Evolutionary conservation across 2,797 vertebrate genomes (phyloP).

Genomic region (Sebastes kiyomatsui): DNA sequence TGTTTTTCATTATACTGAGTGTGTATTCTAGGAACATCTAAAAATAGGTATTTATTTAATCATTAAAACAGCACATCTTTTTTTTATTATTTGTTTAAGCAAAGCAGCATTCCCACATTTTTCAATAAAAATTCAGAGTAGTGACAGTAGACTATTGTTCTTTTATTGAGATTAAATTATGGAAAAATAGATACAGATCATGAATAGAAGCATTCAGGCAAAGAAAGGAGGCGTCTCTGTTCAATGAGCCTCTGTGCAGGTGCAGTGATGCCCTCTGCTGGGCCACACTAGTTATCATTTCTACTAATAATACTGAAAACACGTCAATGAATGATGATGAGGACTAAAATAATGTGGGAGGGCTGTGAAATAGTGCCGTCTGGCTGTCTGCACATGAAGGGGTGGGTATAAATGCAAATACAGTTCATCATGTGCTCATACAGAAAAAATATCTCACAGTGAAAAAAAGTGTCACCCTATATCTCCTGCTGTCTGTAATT

Average conservation of each 20-base stretch:
- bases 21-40: background rate
- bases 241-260: background rate
- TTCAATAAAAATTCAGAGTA: background rate
- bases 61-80: background rate
- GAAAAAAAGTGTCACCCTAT: no score
- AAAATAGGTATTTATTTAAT: background rate
- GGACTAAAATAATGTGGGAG: background rate
- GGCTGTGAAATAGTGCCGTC: background rate
- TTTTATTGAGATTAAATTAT: background rate
- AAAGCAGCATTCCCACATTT: background rate
- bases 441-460: background rate
- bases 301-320: background rate
- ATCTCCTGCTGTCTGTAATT: background rate
- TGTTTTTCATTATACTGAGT: background rate
- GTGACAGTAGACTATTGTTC: background rate
- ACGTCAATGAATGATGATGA: background rate
- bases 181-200: background rate
- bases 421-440: background rate
- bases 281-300: background rate
- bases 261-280: constrained; percentile 65
- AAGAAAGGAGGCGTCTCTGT: background rate
- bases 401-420: background rate
- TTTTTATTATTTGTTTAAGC: background rate
- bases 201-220: background rate
- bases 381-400: background rate